Evolutionary conservation across 1,140 invertebrate genomes (phyloP).

Genomic region (Schlechtendalia chinensis): DNA sequence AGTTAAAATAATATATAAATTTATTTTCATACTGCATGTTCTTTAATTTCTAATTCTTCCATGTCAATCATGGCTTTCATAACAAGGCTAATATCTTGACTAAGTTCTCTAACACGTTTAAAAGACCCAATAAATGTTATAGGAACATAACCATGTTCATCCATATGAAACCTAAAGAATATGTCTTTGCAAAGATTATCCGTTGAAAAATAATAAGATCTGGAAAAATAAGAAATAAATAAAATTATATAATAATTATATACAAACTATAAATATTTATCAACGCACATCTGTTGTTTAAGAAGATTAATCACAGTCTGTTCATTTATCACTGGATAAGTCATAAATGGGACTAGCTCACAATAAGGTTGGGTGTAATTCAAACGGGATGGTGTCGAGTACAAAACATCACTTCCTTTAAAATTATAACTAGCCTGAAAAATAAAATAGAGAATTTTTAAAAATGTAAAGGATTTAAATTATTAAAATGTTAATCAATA

Average conservation of each 20-base stretch:
- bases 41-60: conserved; percentile 77
- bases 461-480: not conserved
- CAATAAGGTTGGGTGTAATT: conserved; percentile 47
- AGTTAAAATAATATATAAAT: not conserved
- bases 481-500: not conserved
- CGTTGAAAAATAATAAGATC: conserved; percentile 98
- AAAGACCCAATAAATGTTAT: conserved; percentile 93
- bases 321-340: conserved; percentile 47
- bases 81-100: conserved; percentile 79
- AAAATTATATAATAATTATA: conserved; percentile 13
- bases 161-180: conserved; percentile 96
- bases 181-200: conserved; percentile 95
- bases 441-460: conserved; percentile 18
- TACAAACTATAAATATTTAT: not conserved
- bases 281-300: conserved; percentile 44
- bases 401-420: conserved; percentile 47
- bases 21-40: conserved; percentile 65
- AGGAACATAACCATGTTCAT: conserved; percentile 86
- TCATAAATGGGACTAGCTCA: conserved; percentile 44
- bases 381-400: conserved; percentile 39
- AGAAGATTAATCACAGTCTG: conserved; percentile 49
- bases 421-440: conserved; percentile 42
- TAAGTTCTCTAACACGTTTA: conserved; percentile 85
- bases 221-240: conserved; percentile 59
- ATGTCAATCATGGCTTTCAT: conserved; percentile 78